A percentile compares a stretch with the other conserved stretches of the same genome.
Conservation (phyloP, 2,888 invertebrate species). For the Chrysolina americana region DNA sequence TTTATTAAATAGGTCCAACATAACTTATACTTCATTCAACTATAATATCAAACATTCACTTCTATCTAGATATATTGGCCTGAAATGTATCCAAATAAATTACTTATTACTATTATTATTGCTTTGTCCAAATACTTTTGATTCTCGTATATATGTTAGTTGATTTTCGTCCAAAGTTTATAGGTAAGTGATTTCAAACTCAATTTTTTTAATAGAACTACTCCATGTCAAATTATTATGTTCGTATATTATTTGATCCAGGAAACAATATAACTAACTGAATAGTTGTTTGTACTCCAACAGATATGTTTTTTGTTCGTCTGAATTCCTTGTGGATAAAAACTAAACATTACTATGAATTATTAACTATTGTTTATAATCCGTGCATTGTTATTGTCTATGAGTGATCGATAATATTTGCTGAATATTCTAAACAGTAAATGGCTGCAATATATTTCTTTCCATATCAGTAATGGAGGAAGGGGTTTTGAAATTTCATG, state of each 20-base stretch:
- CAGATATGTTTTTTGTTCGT: not conserved
- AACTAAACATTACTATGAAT: slow-evolving; percentile 27
- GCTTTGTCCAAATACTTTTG: too few species aligned
- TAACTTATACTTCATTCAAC: too few species aligned
- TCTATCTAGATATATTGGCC: too few species aligned
- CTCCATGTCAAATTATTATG: not conserved
- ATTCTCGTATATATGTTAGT: too few species aligned
- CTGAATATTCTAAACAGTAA: not conserved
- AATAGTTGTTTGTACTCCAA: slow-evolving; percentile 5
- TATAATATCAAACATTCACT: too few species aligned
- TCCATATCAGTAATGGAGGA: not conserved
- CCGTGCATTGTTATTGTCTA: slow-evolving; percentile 17
- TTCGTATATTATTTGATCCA: not conserved
- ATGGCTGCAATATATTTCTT: not conserved
- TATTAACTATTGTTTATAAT: slow-evolving; percentile 26
- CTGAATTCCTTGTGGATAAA: not conserved
- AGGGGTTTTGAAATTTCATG: too few species aligned
- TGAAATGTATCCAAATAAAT: too few species aligned
- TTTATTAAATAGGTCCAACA: too few species aligned
- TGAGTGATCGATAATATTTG: slow-evolving; percentile 7
- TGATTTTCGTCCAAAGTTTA: too few species aligned
- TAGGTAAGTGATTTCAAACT: too few species aligned
- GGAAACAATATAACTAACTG: not conserved
- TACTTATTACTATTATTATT: too few species aligned
- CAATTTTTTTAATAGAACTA: not conserved